Base-by-base conservation (phyloP, 1,140 invertebrate species). In the Drosophila tristis region DNA sequence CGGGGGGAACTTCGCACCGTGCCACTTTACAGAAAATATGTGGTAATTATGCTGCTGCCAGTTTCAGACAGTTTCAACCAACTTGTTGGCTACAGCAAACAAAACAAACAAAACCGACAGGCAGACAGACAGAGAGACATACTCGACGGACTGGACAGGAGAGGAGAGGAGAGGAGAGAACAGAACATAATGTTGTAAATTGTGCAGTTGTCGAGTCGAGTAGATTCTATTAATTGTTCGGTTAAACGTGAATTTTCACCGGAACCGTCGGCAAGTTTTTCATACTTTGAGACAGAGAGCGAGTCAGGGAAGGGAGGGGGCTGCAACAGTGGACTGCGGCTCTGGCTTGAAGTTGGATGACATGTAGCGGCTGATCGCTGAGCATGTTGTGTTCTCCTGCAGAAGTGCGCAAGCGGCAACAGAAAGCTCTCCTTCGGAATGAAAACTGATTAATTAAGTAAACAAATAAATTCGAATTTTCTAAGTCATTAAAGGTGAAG, bases 171-270 rank as follows among this genome's bases (percentile, higher is more conserved):
- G 48, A 56, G 71, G 44, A 29, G 0, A 51, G 71, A 39, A 49
- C 54, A 60, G 72, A 75, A 75, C 44, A 80, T 59, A 76, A 70
- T 76, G 78, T 64, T 82, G 74, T 64, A 64, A 82, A 81, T 61
- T 81, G 80, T 71, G 70, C 59, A 78, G 75, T 78, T 82, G 77
- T 80, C 64, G 77, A 79, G 26, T 25, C 64, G 77, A 39, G 81
- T 86, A 67, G 63, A 86, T 85, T 85, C 81, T 85, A 85, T 85
- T 85, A 85, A 85, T 85, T 85, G 81, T 71, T 74, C 60, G 63
- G 81, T 79, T 85, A 85, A 85, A 85, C 81, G 81, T 62, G 81
- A 74, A 86, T 85, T 85, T 85, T 85, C 81, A 86, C 77, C 81
- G 81, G 81, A 85, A 85, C 74, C 68, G 53, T 44, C 48, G 73